phyloP scores from a whole-genome alignment of 2,797 vertebrate species.

The Siniperca obscura region DNA sequence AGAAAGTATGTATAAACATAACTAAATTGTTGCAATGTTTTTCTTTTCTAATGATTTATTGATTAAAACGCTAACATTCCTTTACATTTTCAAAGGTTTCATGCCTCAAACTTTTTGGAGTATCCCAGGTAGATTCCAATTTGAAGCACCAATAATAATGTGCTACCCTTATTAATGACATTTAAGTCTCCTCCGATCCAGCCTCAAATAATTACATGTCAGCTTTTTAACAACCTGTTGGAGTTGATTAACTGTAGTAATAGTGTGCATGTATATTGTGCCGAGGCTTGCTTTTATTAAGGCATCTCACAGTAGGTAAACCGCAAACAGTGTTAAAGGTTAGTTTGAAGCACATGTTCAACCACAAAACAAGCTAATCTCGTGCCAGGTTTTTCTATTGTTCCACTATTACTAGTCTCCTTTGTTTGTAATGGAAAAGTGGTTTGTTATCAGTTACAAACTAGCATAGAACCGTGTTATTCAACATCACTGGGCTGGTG shows the following conservation, averaged over 20 bases:
- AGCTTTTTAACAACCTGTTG: constrained; percentile 64
- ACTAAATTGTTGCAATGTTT: neutral
- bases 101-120: neutral
- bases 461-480: constrained; percentile 33
- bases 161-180: constrained; percentile 18
- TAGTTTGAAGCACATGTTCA: constrained; percentile 75
- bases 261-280: constrained; percentile 71
- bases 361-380: constrained; percentile 65
- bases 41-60: neutral
- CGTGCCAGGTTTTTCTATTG: constrained; percentile 24
- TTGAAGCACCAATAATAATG: neutral
- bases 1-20: constrained; percentile 5
- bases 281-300: constrained; percentile 75
- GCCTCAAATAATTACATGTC: constrained; percentile 45
- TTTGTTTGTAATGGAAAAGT: constrained; percentile 54
- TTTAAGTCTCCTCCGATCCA: constrained; percentile 29
- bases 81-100: neutral
- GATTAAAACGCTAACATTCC: neutral
- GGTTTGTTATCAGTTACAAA: constrained; percentile 60
- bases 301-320: constrained; percentile 78
- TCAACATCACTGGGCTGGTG: constrained; percentile 41
- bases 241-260: constrained; percentile 79
- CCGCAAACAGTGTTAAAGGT: constrained; percentile 64
- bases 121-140: neutral
- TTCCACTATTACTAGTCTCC: constrained; percentile 32